Base-by-base conservation (phyloP, 2,113 vertebrate genomes). In the Aptenodytes patagonicus region DNA sequence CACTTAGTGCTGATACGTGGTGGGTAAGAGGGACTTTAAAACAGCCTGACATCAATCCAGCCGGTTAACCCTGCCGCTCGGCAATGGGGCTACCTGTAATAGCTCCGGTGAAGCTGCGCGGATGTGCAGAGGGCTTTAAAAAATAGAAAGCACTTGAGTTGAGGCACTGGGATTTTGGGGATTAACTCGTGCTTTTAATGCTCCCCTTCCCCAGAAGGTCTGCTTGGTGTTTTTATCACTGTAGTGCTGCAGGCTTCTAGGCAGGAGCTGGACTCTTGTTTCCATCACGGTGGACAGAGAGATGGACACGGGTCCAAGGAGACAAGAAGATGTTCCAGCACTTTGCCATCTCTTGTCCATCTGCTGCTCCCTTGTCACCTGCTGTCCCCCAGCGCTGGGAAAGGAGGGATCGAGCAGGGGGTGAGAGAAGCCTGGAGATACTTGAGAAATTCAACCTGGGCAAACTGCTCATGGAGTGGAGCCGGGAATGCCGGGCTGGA, bases 241-340 rank as follows among this genome's bases (percentile, higher is more conserved):
- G 1, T 19, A 5, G 21, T 20, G 17, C 25, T 60, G n/a, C 0
- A 2, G 32, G 28, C 66, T 89, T 76, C 44, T 24, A 55, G 16
- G 28, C 17, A 61, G 51, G 64, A 55, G 46, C 16, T 42, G 49
- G 18, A 21, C 10, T 62, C 47, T 82, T 25, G 13, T 60, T 47
- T 83, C 55, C 2, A 0, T 49, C 12, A 1, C 0, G 1, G 22
- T 24, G 47, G 26, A 6, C 0, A 2, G 29, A 65, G 24, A 70
- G 38, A 14, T 58, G 20, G 64, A 31, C 5, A 0, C 2, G 0
- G 9, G 55, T 66, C 58, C 20, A 32, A 83, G 49, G 83, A 55
- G 40, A 6, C 26, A 17, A 17, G 40, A 60, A 55, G 38, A 18
- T 16, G n/a, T 24, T 65, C 40, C 62, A 46, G 47, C 28, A 4